Base-by-base conservation (phyloP, 1,140 invertebrate genomes). In the Potamilus streckersoni region DNA sequence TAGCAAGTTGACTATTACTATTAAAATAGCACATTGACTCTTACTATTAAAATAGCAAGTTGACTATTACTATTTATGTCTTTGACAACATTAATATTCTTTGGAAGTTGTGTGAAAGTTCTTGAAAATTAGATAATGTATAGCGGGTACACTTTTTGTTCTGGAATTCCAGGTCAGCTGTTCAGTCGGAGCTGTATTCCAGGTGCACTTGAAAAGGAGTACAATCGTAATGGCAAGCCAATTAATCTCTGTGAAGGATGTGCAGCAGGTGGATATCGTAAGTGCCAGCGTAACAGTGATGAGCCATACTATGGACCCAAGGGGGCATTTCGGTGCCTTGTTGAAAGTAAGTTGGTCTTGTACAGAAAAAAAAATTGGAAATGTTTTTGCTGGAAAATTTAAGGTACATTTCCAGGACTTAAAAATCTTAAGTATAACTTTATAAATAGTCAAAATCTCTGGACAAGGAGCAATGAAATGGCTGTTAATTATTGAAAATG, bases 111-210 rank as follows among this genome's bases (percentile, higher is more conserved):
- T 6, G 38, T 49, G 38, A 8, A 49, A 49, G 38, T 5, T 11
- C 38, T 49, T 49, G 38, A 49, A 49, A 49, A 49, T 49, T 49
- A 49, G 6, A 49, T 49, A 49, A 49, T 11, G 27, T 31, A 8
- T 49, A 49, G 4, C 0, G 38, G 38, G 38, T 11, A 49, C 38
- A 11, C 11, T 49, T 49, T 8, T 1, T 49, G 38, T 6, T 6
- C 11, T 49, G 11, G 4, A 49, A 49, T 49, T 82, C 31, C 79
- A 89, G 89, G 89, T 70, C 84, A 99, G 91, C 97, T 98, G 89
- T 99, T 99, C 88, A 93, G 93, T 0, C 96, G 97, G 86, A 94
- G 94, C 57, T 98, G 96, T 88, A 94, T 96, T 12, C 96, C 96
- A 1, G 96, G 96, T 12, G 95, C 96, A 0, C 91, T 97, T 11